Evolutionary conservation across 2,113 vertebrate genomes (phyloP).

Genomic region (Ptilorrhoa leucosticta): DNA sequence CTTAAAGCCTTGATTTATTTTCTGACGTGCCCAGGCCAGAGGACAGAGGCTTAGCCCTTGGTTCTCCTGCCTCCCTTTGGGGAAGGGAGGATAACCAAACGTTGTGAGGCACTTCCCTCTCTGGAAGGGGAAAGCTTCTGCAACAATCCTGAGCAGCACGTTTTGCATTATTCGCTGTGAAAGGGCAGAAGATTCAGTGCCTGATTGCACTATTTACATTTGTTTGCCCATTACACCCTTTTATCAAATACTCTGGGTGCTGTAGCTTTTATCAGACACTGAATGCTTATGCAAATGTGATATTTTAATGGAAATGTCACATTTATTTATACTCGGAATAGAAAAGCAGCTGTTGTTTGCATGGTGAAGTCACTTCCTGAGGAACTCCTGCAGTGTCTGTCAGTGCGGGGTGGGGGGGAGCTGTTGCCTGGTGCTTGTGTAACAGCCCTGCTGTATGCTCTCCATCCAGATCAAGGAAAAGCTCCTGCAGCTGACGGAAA

Average conservation of each 20-base stretch:
- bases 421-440: neutral
- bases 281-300: neutral
- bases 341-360: neutral
- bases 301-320: neutral
- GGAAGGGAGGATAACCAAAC: neutral
- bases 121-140: neutral
- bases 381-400: neutral
- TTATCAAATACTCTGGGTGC: neutral
- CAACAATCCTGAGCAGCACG: accelerated
- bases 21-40: neutral
- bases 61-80: neutral
- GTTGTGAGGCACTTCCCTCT: neutral
- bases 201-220: neutral
- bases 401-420: neutral
- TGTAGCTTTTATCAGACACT: neutral
- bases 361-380: neutral
- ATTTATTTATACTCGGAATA: neutral
- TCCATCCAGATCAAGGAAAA: conserved; percentile 90
- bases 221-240: neutral
- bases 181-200: neutral
- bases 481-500: conserved; percentile 92
- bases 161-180: neutral
- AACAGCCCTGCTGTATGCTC: conserved; percentile 12
- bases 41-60: neutral
- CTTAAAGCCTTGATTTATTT: neutral